Conservation (phyloP, 1,140 invertebrate species). For the Manduca sexta region DNA sequence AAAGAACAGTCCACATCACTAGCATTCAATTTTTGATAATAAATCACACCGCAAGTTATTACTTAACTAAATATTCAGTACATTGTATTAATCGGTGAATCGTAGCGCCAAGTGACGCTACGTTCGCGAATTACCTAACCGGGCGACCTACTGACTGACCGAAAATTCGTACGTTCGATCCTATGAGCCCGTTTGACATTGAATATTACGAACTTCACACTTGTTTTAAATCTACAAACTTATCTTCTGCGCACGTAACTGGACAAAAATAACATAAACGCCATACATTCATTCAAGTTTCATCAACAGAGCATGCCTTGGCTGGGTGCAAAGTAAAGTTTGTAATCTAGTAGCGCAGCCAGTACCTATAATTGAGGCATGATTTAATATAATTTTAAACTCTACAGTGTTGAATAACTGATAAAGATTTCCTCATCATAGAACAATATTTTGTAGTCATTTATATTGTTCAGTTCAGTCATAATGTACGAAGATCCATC, state of each 20-base stretch:
- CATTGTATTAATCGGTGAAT: not conserved
- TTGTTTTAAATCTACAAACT: too few relatives aligned
- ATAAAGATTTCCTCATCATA: too few relatives aligned
- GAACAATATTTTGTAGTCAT: too few relatives aligned
- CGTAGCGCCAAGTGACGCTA: not conserved
- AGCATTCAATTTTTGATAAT: constrained; percentile 10
- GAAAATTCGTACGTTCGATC: not conserved
- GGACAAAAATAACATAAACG: constrained; percentile 1
- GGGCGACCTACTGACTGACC: constrained; percentile 18
- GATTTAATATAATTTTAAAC: too few relatives aligned
- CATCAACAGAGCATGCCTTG: too few relatives aligned
- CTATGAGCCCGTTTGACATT: not conserved
- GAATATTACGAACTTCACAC: constrained; percentile 1
- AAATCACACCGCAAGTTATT: not conserved
- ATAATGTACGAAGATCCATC: too few relatives aligned
- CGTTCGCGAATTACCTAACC: not conserved
- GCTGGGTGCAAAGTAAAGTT: too few relatives aligned
- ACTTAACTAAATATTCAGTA: not conserved
- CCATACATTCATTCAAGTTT: too few relatives aligned
- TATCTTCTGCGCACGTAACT: not conserved
- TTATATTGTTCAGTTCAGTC: too few relatives aligned
- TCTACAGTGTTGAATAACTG: too few relatives aligned
- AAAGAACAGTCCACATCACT: constrained; percentile 19
- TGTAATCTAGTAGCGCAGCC: too few relatives aligned
- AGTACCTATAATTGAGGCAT: too few relatives aligned